A percentile compares a stretch with the other conserved stretches of the same genome.
These are phyloP conservation scores for Chymomyza amoena DNA, from an alignment of 2,888 invertebrate genomes.

Conservation along the genomic window DNA sequence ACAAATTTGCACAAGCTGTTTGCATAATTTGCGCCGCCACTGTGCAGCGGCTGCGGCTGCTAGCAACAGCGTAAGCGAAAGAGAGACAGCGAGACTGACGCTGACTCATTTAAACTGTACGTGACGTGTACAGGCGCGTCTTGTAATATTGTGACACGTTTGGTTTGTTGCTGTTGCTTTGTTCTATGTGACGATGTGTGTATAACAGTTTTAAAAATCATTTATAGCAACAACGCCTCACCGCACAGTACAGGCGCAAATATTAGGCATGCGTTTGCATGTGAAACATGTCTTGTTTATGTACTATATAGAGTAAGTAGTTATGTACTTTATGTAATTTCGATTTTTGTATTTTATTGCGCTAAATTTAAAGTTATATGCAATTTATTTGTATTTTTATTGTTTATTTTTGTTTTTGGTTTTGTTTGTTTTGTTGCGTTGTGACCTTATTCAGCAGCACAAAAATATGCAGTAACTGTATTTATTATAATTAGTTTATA, in stretches of 20 bases:
- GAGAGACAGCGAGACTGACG: too few relatives aligned
- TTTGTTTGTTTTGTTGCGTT: conserved; percentile 58
- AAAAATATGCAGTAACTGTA: conserved; percentile 63
- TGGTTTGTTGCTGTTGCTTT: conserved; percentile 14
- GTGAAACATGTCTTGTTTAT: background rate
- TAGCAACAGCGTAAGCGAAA: too few relatives aligned
- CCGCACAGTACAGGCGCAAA: conserved; percentile 40
- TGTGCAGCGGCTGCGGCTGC: conserved; percentile 20
- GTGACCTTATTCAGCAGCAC: conserved; percentile 72
- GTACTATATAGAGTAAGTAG: conserved; percentile 6
- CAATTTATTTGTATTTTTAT: conserved; percentile 42
- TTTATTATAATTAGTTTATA: conserved; percentile 42
- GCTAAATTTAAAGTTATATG: conserved; percentile 52
- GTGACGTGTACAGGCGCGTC: conserved; percentile 20
- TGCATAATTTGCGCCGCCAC: conserved; percentile 42
- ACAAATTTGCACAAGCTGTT: conserved; percentile 16
- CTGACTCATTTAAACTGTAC: background rate
- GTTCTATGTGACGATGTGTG: conserved; percentile 5
- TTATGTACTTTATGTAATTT: conserved; percentile 30
- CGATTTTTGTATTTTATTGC: conserved; percentile 52
- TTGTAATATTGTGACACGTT: conserved; percentile 13
- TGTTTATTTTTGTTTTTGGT: conserved; percentile 27
- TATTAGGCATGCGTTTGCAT: conserved; percentile 29
- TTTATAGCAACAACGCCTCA: conserved; percentile 13
- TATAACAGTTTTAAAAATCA: conserved; percentile 7